Evolutionary conservation across 2,888 invertebrate genomes (phyloP).

Genomic region (Ophraella communa): DNA sequence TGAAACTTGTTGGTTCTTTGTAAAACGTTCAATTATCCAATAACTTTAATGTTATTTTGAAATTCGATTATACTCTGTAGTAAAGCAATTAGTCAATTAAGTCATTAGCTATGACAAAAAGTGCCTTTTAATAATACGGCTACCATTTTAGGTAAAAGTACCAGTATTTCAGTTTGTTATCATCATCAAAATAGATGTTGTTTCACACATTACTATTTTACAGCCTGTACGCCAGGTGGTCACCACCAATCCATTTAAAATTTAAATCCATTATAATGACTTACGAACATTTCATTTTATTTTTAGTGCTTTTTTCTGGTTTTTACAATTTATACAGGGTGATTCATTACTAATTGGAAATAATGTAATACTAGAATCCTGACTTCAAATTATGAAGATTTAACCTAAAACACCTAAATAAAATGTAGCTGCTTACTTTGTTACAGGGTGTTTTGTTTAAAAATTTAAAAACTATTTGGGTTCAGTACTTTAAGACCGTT

Average conservation of each 20-base stretch:
- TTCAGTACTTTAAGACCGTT: too few relatives aligned
- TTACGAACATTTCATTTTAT: too few relatives aligned
- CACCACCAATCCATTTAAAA: background rate
- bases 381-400: too few relatives aligned
- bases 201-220: slow-evolving; percentile 5
- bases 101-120: background rate
- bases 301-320: too few relatives aligned
- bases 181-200: slow-evolving; percentile 3
- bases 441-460: too few relatives aligned
- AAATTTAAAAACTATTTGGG: too few relatives aligned
- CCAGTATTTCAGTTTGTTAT: background rate
- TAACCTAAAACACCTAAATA: too few relatives aligned
- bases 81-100: slow-evolving; percentile 4
- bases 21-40: background rate
- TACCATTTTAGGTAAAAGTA: background rate
- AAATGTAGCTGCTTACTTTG: too few relatives aligned
- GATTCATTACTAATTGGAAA: too few relatives aligned
- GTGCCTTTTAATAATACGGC: background rate
- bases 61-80: background rate
- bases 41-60: background rate
- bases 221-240: background rate
- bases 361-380: too few relatives aligned
- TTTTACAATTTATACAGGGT: too few relatives aligned
- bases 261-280: too few relatives aligned
- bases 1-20: background rate